A percentile compares a stretch with the other conserved stretches of the same genome.
phyloP scores from a whole-genome alignment of 2,113 vertebrate species.

The Malurus elegans region DNA sequence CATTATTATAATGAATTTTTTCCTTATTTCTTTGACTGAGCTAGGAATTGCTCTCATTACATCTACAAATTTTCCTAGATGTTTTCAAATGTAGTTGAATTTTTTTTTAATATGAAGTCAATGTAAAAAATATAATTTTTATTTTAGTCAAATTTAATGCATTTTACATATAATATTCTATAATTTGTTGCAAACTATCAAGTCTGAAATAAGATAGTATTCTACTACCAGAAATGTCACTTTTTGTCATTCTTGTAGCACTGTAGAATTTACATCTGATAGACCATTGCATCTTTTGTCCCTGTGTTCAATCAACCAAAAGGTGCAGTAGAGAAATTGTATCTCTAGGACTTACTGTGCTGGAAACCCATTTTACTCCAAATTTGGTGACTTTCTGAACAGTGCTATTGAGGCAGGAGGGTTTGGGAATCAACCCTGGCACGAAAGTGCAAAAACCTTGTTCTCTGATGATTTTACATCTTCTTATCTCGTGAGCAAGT shows the following conservation, averaged over 20 bases:
- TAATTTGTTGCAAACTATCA: not conserved
- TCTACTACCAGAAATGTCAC: not conserved
- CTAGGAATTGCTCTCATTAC: not conserved
- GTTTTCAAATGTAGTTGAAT: not conserved
- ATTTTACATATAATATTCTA: not conserved
- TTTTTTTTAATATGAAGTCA: not conserved
- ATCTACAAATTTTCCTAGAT: not conserved
- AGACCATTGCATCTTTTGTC: not conserved
- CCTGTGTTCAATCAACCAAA: not conserved
- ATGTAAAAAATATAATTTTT: not conserved
- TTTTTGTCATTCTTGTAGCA: not conserved
- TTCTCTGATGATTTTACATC: not conserved
- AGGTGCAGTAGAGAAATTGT: not conserved
- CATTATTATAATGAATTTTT: not conserved
- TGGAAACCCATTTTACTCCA: not conserved
- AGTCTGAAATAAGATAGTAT: not conserved
- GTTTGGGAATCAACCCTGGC: not conserved
- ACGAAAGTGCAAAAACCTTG: not conserved
- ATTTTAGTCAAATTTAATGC: not conserved
- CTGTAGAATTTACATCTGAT: not conserved
- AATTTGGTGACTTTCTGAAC: not conserved
- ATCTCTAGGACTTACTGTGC: not conserved
- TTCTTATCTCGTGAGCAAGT: not conserved
- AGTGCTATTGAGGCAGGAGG: not conserved
- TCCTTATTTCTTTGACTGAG: not conserved